Conservation (phyloP, 2,888 invertebrate species). For the Cosmia trapezina region DNA sequence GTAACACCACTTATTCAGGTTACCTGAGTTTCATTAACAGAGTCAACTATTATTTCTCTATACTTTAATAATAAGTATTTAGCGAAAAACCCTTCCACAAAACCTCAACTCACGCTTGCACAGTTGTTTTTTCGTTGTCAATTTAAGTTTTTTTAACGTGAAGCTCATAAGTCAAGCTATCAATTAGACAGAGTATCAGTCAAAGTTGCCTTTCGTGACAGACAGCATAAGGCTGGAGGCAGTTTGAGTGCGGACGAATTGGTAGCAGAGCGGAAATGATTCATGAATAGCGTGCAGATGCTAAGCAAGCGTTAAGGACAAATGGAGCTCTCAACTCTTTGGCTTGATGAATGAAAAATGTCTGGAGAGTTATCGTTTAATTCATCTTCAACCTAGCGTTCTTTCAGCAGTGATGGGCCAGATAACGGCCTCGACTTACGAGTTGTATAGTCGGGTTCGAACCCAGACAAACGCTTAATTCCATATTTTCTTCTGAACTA, state of each 20-base stretch:
- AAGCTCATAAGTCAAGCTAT: slow-evolving; percentile 85
- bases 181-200: slow-evolving; percentile 83
- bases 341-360: neutral
- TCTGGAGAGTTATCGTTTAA: neutral
- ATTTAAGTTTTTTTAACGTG: slow-evolving; percentile 72
- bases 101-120: slow-evolving; percentile 51
- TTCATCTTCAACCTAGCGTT: neutral
- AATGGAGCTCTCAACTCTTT: neutral
- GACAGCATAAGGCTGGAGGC: slow-evolving; percentile 61
- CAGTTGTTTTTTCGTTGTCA: slow-evolving; percentile 66
- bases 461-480: no score
- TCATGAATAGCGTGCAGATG: neutral
- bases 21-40: neutral
- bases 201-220: slow-evolving; percentile 74
- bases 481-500: neutral
- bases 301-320: neutral
- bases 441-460: no score
- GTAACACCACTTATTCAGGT: neutral
- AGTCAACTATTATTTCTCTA: neutral
- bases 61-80: neutral
- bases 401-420: no score
- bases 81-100: slow-evolving; percentile 19
- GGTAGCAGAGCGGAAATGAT: neutral
- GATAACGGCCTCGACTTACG: no score
- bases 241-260: slow-evolving; percentile 40